These are phyloP conservation scores for Patagioenas fasciata DNA, from an alignment of 2,113 vertebrate species.

Conservation along the genomic window DNA sequence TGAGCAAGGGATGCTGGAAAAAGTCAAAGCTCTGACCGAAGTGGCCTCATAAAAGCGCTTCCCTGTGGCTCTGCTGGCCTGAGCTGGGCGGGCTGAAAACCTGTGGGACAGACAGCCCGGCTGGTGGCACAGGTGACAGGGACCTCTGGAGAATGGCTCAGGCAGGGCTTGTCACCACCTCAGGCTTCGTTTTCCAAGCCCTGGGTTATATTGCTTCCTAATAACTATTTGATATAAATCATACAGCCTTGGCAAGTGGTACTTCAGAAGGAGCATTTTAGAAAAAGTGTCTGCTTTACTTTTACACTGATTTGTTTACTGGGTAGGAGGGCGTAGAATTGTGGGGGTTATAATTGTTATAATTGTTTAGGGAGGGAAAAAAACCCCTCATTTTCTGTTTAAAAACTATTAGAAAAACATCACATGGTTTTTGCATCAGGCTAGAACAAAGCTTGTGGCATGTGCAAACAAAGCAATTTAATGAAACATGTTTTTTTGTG, in stretches of 20 bases:
- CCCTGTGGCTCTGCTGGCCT: not conserved
- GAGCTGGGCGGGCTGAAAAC: not conserved
- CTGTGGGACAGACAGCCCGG: too few species aligned
- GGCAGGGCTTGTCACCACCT: not conserved
- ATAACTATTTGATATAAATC: too few species aligned
- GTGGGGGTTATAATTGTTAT: not conserved
- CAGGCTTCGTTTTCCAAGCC: not conserved
- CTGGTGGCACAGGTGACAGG: too few species aligned
- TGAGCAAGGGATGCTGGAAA: fast-evolving
- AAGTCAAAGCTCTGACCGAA: not conserved
- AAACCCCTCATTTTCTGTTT: not conserved
- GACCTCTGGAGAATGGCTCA: too few species aligned
- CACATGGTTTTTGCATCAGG: not conserved
- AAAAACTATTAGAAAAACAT: not conserved
- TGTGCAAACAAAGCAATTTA: not conserved
- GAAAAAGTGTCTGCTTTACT: not conserved
- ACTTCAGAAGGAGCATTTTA: not conserved
- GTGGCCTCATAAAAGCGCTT: not conserved
- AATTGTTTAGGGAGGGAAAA: not conserved
- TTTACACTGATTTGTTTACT: not conserved
- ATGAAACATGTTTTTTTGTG: not conserved
- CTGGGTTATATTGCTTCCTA: not conserved
- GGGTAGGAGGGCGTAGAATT: not conserved
- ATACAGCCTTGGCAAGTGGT: too few species aligned
- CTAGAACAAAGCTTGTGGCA: not conserved